Evolutionary conservation across 2,797 vertebrate species (phyloP).

Genomic region (Hoplostethus mediterraneus): DNA sequence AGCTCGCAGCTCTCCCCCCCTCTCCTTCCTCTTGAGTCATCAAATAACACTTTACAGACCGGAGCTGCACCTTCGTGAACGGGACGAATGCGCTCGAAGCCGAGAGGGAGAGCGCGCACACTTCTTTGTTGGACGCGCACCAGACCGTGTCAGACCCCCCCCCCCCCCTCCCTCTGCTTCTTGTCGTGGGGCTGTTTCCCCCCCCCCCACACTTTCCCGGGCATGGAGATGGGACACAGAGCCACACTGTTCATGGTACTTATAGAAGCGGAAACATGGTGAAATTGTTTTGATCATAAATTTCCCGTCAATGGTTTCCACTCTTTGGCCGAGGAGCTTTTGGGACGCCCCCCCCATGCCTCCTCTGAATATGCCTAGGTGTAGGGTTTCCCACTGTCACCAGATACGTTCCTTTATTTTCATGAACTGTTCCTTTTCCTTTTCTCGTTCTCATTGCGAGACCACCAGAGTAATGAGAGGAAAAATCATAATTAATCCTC

Average conservation of each 20-base stretch:
- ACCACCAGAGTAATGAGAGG: slow-evolving; percentile 39
- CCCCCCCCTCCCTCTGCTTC: not conserved
- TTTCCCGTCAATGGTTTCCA: slow-evolving; percentile 47
- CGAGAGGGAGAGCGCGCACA: not conserved
- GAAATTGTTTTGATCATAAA: slow-evolving; percentile 46
- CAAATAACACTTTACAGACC: slow-evolving; percentile 34
- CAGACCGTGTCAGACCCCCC: too few species aligned
- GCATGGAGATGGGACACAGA: slow-evolving; percentile 19
- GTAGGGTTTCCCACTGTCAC: slow-evolving; percentile 40
- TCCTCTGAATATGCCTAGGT: slow-evolving; percentile 11
- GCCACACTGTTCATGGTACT: not conserved
- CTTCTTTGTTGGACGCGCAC: slow-evolving; percentile 9
- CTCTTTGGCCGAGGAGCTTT: slow-evolving; percentile 31
- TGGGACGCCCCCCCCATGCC: not conserved
- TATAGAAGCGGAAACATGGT: slow-evolving; percentile 22
- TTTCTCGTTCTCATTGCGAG: slow-evolving; percentile 23
- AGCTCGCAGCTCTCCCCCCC: slow-evolving; percentile 27
- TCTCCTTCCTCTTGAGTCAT: slow-evolving; percentile 64
- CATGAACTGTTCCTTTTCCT: slow-evolving; percentile 32
- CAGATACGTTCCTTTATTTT: slow-evolving; percentile 55
- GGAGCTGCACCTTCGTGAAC: slow-evolving; percentile 20
- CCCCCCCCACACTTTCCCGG: not conserved
- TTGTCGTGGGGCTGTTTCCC: slow-evolving; percentile 17
- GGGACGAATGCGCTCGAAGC: slow-evolving; percentile 14
- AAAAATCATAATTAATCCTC: slow-evolving; percentile 48